Conservation (phyloP, 2,113 vertebrate species). For the Potamarius usumacintae region DNA sequence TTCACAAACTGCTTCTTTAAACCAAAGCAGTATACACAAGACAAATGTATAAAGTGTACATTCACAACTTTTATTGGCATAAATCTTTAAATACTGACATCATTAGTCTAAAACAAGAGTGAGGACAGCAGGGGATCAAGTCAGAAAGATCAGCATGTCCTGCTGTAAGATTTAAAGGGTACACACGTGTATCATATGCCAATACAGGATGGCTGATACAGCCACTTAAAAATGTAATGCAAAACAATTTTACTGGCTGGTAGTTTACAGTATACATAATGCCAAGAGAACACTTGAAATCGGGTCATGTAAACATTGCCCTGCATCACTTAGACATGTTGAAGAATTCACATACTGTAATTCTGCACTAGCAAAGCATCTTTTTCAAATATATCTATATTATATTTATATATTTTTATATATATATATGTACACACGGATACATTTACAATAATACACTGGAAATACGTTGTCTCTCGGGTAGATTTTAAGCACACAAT, state of each 20-base stretch:
- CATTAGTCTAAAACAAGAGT: conserved; percentile 35
- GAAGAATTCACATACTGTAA: conserved; percentile 41
- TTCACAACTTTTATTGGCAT: conserved; percentile 63
- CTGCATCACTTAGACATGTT: conserved; percentile 43
- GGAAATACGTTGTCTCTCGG: conserved; percentile 52
- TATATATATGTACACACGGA: conserved; percentile 60
- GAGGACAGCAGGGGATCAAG: conserved; percentile 8
- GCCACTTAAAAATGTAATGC: conserved; percentile 42
- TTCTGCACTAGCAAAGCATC: conserved; percentile 58
- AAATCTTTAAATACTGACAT: conserved; percentile 50
- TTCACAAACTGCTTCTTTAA: not conserved
- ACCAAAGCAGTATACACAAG: not conserved
- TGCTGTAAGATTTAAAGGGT: conserved; percentile 34
- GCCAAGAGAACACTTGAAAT: conserved; percentile 39
- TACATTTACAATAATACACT: conserved; percentile 71
- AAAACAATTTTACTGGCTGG: conserved; percentile 42
- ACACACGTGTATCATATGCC: conserved; percentile 25
- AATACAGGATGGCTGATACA: conserved; percentile 41
- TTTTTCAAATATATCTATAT: conserved; percentile 49
- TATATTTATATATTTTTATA: conserved; percentile 59
- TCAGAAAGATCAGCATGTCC: conserved; percentile 8
- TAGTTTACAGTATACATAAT: conserved; percentile 44
- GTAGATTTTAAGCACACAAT: conserved; percentile 30
- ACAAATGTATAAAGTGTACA: conserved; percentile 14
- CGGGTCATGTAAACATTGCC: conserved; percentile 36